Evolutionary conservation across 2,797 vertebrate species (phyloP), one percentile per base, ranked within the genome.

Genomic region (Sciaenops ocellatus): DNA sequence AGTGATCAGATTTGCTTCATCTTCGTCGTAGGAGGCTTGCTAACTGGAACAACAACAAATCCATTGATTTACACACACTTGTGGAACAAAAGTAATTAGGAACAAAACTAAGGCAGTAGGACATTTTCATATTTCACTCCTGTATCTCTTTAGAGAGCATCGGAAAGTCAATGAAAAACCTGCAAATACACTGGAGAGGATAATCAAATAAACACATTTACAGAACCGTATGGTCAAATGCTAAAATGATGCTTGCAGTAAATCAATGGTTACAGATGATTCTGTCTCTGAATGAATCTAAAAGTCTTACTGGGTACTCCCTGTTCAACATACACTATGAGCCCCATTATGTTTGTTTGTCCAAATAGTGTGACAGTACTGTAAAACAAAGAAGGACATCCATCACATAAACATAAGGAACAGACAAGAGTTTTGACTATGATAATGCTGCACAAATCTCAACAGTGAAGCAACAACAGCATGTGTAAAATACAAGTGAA

Each of bases 1-100:
- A 48, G 24, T 10, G 28, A 80, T 74, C 46, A 63, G 56, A 59
- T 74, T 61, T 50, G 34, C 41, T 41, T 48, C 20, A 42, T 42
- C 13, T 12, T 42, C 8, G 50, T 18, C 8, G 4, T 8, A 16
- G n/a, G 13, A 57, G 50, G 10, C 15, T 26, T 2, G 18, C 18
- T 60, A 38, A 71, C 66, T 22, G 47, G 60, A 64, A 41, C 41
- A 42, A 69, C 24, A 61, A 62, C 47, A 62, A 34, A 34, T 44
- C 46, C 34, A 15, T 47, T 63, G 73, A 85, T 85, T 69, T 51
- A 56, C 42, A 54, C 52, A 9, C 54, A 62, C 54, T 38, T 24
- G 44, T 72, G 30, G 56, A 57, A 69, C 22, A 47, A 64, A 72
- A 69, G 51, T 52, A 60, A 59, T 76, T 55, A 69, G 6, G 41